These are phyloP conservation scores for Coranthus polyacanthus DNA, from an alignment of 2,797 vertebrate genomes.

Conservation along the genomic window DNA sequence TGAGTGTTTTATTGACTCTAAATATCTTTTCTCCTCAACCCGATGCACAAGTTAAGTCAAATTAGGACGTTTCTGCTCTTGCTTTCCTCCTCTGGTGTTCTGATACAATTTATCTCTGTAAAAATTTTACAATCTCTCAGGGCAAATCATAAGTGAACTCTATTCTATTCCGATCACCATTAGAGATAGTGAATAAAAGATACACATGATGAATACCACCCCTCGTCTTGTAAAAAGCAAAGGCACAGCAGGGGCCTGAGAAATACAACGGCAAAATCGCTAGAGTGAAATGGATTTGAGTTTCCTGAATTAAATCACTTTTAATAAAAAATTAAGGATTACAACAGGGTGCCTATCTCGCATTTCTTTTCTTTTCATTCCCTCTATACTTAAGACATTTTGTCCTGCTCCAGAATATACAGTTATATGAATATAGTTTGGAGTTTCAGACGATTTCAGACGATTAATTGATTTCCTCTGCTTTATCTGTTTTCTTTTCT, in stretches of 20 bases:
- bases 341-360: neutral
- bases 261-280: conserved; percentile 55
- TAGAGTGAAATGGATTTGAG: conserved; percentile 53
- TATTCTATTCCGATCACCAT: conserved; percentile 60
- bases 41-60: conserved; percentile 29
- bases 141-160: conserved; percentile 64
- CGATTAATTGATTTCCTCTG: neutral
- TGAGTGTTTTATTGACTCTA: conserved; percentile 25
- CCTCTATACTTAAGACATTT: neutral
- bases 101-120: conserved; percentile 54
- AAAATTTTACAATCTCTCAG: conserved; percentile 62
- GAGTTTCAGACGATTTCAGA: too few species aligned
- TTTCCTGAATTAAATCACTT: conserved; percentile 55
- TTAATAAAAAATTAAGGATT: conserved; percentile 52
- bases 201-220: conserved; percentile 53
- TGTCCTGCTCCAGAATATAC: neutral
- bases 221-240: conserved; percentile 46
- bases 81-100: conserved; percentile 32
- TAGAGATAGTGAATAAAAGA: conserved; percentile 71
- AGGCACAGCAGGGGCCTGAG: conserved; percentile 57
- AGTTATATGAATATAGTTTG: too few species aligned
- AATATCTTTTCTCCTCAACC: conserved; percentile 21
- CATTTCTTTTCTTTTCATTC: conserved; percentile 1
- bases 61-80: conserved; percentile 42
- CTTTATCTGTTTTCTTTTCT: conserved; percentile 5